Evolutionary conservation across 1,140 invertebrate genomes (phyloP).

Genomic region (Hormaphis cornu): DNA sequence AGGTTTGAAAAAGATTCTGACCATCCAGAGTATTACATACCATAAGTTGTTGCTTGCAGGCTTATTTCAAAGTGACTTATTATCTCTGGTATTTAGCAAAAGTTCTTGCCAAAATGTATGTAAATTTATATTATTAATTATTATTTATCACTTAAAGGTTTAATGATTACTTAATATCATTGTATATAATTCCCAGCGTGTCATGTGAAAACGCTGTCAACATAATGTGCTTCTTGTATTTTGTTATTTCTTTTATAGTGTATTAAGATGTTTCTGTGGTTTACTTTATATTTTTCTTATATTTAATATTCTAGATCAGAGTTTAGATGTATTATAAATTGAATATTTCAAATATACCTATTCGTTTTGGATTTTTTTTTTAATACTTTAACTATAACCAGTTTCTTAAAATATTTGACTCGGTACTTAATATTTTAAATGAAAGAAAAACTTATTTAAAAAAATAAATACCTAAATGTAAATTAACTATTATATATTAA

Average conservation of each 20-base stretch:
- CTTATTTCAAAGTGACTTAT: constrained; percentile 7
- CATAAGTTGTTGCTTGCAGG: constrained; percentile 35
- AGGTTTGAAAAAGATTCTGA: constrained; percentile 98
- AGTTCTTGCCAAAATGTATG: constrained; percentile 30
- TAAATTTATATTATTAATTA: constrained; percentile 27
- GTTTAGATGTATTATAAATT: background rate
- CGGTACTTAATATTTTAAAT: too few species aligned
- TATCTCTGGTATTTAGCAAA: constrained; percentile 15
- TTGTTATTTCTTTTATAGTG: constrained; percentile 32
- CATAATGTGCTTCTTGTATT: constrained; percentile 29
- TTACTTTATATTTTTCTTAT: background rate
- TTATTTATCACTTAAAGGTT: constrained; percentile 30
- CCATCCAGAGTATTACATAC: constrained; percentile 93
- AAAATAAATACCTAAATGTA: background rate
- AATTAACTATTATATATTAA: background rate
- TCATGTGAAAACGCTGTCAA: constrained; percentile 19
- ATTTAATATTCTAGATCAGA: background rate
- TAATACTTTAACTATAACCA: constrained; percentile 3
- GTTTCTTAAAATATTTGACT: background rate
- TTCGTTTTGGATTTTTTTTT: background rate
- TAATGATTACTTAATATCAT: constrained; percentile 29
- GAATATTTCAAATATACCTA: constrained; percentile 1
- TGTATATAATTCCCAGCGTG: constrained; percentile 24
- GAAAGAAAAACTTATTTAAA: background rate
- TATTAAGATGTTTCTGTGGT: constrained; percentile 21